Percentiles rank a stretch among this genome's conserved stretches.
Conservation (phyloP, 2,113 vertebrate genomes). For the Orycteropus afer region DNA sequence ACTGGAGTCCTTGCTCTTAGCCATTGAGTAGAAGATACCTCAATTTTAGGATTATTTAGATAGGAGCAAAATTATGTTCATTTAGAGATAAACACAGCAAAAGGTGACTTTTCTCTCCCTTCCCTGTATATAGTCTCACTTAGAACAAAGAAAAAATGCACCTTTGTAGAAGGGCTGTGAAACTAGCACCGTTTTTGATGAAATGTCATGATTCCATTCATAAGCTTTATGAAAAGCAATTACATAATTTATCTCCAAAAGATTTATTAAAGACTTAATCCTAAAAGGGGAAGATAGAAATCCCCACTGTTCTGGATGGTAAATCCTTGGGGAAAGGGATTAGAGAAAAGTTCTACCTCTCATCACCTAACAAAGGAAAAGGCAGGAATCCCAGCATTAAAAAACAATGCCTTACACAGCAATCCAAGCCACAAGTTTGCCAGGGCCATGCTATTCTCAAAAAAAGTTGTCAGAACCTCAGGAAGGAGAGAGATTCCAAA, state of each 20-base stretch:
- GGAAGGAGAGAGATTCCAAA: slow-evolving; percentile 62
- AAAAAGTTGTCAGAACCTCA: slow-evolving; percentile 54
- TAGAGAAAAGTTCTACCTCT: not conserved
- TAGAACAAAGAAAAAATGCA: not conserved
- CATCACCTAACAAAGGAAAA: not conserved
- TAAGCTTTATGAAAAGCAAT: not conserved
- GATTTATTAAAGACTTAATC: not conserved
- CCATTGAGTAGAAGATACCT: not conserved
- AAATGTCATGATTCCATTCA: not conserved
- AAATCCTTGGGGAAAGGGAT: not conserved
- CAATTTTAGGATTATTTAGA: not conserved
- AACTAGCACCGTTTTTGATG: not conserved
- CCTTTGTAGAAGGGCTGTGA: not conserved
- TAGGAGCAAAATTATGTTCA: not conserved
- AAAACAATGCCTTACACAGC: not conserved
- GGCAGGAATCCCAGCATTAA: not conserved
- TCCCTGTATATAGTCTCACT: not conserved
- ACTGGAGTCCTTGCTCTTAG: not conserved
- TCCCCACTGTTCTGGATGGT: not conserved
- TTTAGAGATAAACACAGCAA: not conserved
- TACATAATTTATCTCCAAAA: not conserved
- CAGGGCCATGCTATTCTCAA: not conserved
- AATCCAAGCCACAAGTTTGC: not conserved
- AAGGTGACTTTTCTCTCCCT: not conserved
- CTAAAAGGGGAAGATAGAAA: not conserved